These are phyloP conservation scores for Malacoraja senta DNA, from an alignment of 2,797 vertebrate species.

Conservation along the genomic window DNA sequence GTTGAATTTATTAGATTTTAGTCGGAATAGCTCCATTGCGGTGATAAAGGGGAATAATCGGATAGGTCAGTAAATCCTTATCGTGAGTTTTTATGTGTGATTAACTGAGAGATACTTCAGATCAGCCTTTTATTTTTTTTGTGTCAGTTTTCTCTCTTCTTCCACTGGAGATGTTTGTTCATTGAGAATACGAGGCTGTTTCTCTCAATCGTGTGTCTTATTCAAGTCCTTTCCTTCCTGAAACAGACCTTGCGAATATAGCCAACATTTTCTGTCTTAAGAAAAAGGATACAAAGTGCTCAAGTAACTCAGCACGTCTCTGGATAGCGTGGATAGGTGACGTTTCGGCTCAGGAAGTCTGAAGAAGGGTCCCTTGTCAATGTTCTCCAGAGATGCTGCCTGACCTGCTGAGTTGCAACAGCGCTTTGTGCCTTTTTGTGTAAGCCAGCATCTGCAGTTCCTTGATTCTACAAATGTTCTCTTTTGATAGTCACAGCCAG, in stretches of 20 bases:
- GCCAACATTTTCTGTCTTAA: too few relatives aligned
- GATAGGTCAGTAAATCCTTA: conserved; percentile 26
- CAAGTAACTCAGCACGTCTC: too few relatives aligned
- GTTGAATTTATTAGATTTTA: conserved; percentile 20
- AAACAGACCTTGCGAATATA: neutral
- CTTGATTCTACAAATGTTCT: too few relatives aligned
- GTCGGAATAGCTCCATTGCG: neutral
- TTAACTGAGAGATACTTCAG: conserved; percentile 4
- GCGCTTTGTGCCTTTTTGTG: too few relatives aligned
- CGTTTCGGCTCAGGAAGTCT: too few relatives aligned
- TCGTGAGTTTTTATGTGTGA: conserved; percentile 24
- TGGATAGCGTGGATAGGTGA: too few relatives aligned
- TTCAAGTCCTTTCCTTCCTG: neutral
- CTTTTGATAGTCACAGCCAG: too few relatives aligned
- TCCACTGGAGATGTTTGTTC: neutral
- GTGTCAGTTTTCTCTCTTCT: neutral
- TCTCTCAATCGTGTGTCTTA: neutral
- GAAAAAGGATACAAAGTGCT: too few relatives aligned
- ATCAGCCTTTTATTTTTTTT: neutral
- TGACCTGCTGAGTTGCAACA: too few relatives aligned
- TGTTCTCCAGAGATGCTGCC: too few relatives aligned
- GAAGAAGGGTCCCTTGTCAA: too few relatives aligned
- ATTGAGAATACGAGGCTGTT: neutral
- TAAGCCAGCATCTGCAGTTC: too few relatives aligned
- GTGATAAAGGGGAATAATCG: neutral